Base-by-base conservation (phyloP, 30 jellyfish, hydroid and myxozoan genomes). In the Turritopsis rubra region DNA sequence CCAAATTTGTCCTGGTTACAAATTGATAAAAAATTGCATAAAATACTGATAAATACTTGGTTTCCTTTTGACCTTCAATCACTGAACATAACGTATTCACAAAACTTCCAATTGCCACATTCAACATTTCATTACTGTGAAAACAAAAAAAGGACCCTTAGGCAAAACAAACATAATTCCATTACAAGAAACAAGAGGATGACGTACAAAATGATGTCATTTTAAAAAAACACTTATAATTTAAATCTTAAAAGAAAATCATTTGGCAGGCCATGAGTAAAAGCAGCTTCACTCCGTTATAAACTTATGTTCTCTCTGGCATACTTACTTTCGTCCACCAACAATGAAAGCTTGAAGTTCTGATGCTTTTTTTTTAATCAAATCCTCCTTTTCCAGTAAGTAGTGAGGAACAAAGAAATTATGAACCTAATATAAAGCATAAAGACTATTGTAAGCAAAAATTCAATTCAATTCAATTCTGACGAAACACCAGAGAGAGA, bases 401-500 rank as follows among this genome's bases (percentile, higher is more conserved):
- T 68, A 66, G 52, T 65, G 75, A 23, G 97, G 97, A 18, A 89
- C 81, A 0, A 90, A 88, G 1, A 71, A 82, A 21, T 80, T 28
- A 81, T 89, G 92, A 27, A 94, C 95, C 97, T 89, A 85, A 66
- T 60, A 65, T 25, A n/a, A n/a, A n/a, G n/a, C n/a, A n/a, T n/a
- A n/a, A n/a, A n/a, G n/a, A n/a, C n/a, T n/a, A n/a, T n/a, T n/a
- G n/a, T n/a, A n/a, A n/a, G n/a, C n/a, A n/a, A n/a, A n/a, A n/a
- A n/a, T n/a, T n/a, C n/a, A n/a, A n/a, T n/a, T n/a, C n/a, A n/a
- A n/a, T n/a, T n/a, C n/a, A n/a, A n/a, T n/a, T n/a, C n/a, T n/a
- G n/a, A n/a, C n/a, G n/a, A n/a, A n/a, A n/a, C n/a, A n/a, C n/a
- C n/a, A n/a, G n/a, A n/a, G n/a, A n/a, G n/a, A 23, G 26, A n/a